phyloP scores from a whole-genome alignment of 2,113 vertebrate genomes.

The Antidorcas marsupialis region DNA sequence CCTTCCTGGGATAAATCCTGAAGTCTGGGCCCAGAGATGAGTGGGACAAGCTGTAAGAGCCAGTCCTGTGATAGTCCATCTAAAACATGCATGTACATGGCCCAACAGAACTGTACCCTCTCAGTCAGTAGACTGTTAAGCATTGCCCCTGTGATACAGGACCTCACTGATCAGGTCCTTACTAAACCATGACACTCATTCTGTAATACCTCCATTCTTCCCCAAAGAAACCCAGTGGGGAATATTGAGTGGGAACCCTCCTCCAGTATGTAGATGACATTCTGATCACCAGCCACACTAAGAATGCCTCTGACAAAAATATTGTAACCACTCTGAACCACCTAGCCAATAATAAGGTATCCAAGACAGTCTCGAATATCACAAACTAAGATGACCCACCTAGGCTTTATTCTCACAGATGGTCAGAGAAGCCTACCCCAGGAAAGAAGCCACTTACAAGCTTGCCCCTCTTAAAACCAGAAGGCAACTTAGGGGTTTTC shows the following conservation, averaged over 20 bases:
- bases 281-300: background rate
- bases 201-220: background rate
- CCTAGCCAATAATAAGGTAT: background rate
- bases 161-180: background rate
- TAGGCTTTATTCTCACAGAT: background rate
- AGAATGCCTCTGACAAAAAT: background rate
- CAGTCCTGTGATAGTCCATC: background rate
- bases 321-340: background rate
- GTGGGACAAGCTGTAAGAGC: background rate
- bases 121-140: background rate
- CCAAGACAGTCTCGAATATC: background rate
- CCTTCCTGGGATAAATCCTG: background rate
- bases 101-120: background rate
- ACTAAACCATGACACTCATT: background rate
- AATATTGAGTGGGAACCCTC: background rate
- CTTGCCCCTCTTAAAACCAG: background rate
- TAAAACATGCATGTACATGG: background rate
- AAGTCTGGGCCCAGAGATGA: background rate
- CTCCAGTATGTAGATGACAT: background rate
- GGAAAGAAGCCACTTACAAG: background rate
- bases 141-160: background rate
- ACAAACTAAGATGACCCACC: background rate
- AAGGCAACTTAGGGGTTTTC: background rate
- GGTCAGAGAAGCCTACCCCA: background rate
- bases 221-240: background rate